These are phyloP conservation scores for Microctonus brassicae DNA, from an alignment of 2,888 invertebrate genomes.

Conservation along the genomic window DNA sequence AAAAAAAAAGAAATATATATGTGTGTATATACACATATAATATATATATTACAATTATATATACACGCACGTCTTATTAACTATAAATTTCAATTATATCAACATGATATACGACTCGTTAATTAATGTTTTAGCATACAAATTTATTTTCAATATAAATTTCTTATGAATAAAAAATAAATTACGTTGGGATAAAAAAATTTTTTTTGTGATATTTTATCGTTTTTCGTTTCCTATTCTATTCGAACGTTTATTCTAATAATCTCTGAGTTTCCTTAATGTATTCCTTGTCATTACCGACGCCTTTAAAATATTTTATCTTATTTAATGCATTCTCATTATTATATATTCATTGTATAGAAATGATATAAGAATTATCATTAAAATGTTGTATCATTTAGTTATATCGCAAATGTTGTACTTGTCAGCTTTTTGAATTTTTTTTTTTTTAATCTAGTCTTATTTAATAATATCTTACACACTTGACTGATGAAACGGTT, in stretches of 20 bases:
- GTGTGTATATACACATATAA: background rate
- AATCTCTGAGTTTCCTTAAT: too few species aligned
- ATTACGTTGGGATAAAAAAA: background rate
- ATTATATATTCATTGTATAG: too few species aligned
- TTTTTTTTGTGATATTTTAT: background rate
- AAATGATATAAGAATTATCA: too few species aligned
- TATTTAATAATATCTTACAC: background rate
- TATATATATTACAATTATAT: background rate
- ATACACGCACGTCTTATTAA: background rate
- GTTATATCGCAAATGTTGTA: background rate
- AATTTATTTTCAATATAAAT: background rate
- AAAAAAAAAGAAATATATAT: too few species aligned
- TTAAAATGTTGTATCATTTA: too few species aligned
- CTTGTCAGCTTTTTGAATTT: background rate
- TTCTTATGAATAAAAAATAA: background rate
- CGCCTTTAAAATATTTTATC: background rate
- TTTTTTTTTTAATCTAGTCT: background rate
- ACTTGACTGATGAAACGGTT: too few species aligned
- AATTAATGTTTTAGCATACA: background rate
- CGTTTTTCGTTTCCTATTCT: background rate
- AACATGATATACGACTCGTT: background rate
- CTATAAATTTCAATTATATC: background rate
- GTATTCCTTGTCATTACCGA: background rate
- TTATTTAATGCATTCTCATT: background rate
- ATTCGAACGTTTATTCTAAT: too few species aligned